These are phyloP conservation scores for Sialis lutaria DNA, from an alignment of 2,888 invertebrate genomes.

Conservation along the genomic window DNA sequence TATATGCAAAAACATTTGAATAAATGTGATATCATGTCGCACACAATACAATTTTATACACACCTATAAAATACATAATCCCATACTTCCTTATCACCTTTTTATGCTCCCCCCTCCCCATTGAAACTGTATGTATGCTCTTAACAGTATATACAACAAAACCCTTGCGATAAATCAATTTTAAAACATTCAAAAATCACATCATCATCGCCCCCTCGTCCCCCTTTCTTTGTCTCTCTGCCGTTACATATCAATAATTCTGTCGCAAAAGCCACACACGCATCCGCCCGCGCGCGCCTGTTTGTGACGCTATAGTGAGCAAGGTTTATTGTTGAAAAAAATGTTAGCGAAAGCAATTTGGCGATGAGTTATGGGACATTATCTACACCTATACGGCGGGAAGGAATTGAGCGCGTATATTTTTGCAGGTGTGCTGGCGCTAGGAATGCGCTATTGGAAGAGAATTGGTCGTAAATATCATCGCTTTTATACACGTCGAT, in stretches of 20 bases:
- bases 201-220: too few species aligned
- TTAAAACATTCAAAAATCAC: too few species aligned
- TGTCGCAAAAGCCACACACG: conserved; percentile 11
- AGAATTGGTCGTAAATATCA: conserved; percentile 28
- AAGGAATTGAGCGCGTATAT: conserved; percentile 23
- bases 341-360: conserved; percentile 28
- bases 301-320: neutral
- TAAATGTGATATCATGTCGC: too few species aligned
- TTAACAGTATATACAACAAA: too few species aligned
- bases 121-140: too few species aligned
- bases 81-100: too few species aligned
- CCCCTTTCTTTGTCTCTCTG: too few species aligned
- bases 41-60: too few species aligned
- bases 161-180: too few species aligned
- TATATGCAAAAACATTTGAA: too few species aligned
- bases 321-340: conserved; percentile 25
- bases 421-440: conserved; percentile 24
- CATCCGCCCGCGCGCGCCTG: conserved; percentile 18
- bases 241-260: neutral
- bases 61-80: too few species aligned
- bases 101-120: too few species aligned
- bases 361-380: conserved; percentile 27
- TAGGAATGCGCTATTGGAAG: conserved; percentile 10
- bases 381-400: conserved; percentile 23
- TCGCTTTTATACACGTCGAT: conserved; percentile 27